phyloP scores from a whole-genome alignment of 2,113 vertebrate species.

The Phycodurus eques region DNA sequence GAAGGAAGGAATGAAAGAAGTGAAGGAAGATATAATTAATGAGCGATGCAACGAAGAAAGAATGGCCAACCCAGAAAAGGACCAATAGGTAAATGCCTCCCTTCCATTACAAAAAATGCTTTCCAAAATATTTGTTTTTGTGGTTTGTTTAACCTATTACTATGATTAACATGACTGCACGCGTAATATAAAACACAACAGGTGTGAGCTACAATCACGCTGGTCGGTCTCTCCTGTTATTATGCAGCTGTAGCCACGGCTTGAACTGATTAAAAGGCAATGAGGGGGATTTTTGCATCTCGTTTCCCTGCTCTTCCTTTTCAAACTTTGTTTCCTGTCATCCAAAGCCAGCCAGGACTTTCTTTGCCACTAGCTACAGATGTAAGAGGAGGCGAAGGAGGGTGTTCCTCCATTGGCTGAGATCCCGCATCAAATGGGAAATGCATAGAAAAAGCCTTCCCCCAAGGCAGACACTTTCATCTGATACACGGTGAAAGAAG shows the following conservation, averaged over 20 bases:
- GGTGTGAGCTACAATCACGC: not conserved
- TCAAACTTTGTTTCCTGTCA: constrained; percentile 9
- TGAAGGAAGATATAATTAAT: not conserved
- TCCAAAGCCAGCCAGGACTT: constrained; percentile 26
- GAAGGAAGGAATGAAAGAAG: not conserved
- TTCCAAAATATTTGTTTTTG: not conserved
- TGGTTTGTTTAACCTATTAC: constrained; percentile 18
- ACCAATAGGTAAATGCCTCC: too few species aligned
- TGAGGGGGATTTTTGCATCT: constrained; percentile 52
- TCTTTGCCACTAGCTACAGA: constrained; percentile 25
- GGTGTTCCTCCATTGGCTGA: constrained; percentile 43
- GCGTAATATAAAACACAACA: constrained; percentile 17
- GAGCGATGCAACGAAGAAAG: not conserved
- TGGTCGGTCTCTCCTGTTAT: constrained; percentile 50
- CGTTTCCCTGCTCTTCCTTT: constrained; percentile 8
- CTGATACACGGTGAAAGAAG: constrained; percentile 31
- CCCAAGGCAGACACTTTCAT: constrained; percentile 47
- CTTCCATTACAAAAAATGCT: not conserved
- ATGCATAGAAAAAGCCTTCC: constrained; percentile 34
- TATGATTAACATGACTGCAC: constrained; percentile 26
- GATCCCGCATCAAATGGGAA: constrained; percentile 58
- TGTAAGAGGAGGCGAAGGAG: constrained; percentile 12
- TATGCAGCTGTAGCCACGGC: constrained; percentile 33
- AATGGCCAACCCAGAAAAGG: not conserved
- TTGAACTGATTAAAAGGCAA: constrained; percentile 30